Conservation (phyloP, 2,113 vertebrate genomes). For the Amblyopsis rosae region DNA sequence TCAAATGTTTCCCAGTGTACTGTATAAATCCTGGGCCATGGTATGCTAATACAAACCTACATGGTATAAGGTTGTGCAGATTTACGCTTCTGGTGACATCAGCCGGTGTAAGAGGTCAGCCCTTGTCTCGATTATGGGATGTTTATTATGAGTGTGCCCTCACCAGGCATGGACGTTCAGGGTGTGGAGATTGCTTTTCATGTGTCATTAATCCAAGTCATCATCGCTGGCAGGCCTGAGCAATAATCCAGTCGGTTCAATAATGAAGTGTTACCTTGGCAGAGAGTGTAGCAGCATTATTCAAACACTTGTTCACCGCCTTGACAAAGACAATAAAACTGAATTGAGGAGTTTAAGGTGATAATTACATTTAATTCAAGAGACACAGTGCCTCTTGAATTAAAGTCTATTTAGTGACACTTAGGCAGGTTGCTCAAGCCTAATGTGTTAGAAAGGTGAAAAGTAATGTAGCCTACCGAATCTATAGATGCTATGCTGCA, state of each 20-base stretch:
- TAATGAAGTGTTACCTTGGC: constrained; percentile 72
- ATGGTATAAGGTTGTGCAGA: constrained; percentile 53
- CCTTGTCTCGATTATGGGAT: constrained; percentile 61
- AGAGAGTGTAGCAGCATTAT: constrained; percentile 49
- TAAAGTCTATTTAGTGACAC: constrained; percentile 1
- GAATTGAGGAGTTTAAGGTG: constrained; percentile 4
- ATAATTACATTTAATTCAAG: constrained; percentile 22
- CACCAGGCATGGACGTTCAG: constrained; percentile 60
- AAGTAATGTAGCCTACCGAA: too few relatives aligned
- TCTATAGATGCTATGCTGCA: too few relatives aligned
- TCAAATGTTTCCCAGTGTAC: neutral
- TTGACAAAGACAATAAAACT: constrained; percentile 40
- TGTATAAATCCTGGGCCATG: neutral
- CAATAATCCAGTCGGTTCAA: constrained; percentile 67
- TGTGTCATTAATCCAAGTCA: constrained; percentile 75
- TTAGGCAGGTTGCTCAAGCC: too few relatives aligned
- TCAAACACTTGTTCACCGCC: constrained; percentile 52
- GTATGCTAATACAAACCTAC: constrained; percentile 28
- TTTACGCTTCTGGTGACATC: constrained; percentile 56
- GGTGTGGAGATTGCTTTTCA: constrained; percentile 75
- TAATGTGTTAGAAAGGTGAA: too few relatives aligned
- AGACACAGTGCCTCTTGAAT: neutral
- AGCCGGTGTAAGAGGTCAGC: constrained; percentile 49
- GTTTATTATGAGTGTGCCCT: constrained; percentile 71
- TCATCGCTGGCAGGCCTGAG: constrained; percentile 65